Base-by-base conservation (phyloP, 2,888 invertebrate genomes). In the Apotomis turbidana region DNA sequence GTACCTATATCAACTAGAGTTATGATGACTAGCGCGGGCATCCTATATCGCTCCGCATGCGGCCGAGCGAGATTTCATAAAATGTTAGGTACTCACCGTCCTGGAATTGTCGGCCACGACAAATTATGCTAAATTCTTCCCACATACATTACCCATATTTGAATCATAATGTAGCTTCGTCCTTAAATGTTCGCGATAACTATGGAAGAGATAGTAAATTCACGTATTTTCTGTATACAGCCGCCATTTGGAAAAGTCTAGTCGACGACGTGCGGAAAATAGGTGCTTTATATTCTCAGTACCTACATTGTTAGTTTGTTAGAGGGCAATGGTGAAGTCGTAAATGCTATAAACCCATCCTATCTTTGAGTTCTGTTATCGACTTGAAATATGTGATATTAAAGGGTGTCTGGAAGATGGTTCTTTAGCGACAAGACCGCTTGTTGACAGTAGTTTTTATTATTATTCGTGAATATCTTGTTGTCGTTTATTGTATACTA, bases 1-100 rank as follows among this genome's bases (percentile, higher is more conserved):
- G 77, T 80, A 82, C 82, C 83, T 87, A 84, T 81, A 83, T 87
- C 84, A 84, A 81, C 76, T 79, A 78, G 83, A 86, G 80, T 84
- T 84, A 86, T 82, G 83, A 80, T 81, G 79, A 84, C 54, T 66
- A 68, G 60, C 67, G 44, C 38, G 60, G 44, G 36, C 58, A 12
- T 54, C 13, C 55, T 52, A 61, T 44, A 38, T 46, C 15, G 54
- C 59, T 55, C 62, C 57, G 38, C 62, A 44, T 57, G 44, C 44
- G 52, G 46, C 60, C 49, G 71, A 68, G 57, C 13, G 67, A 51
- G 57, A 68, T 68, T 68, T 68, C 61, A 52, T 72, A 68, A 68
- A 72, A 72, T 57, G 62, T 62, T 57, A 27, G 27, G 27, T 27
- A 57, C 68, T 52, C 57, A 57, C 61, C 41, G 49, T 54, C 64